These are phyloP conservation scores for Melieria omissa DNA, from an alignment of 2,888 invertebrate species.

Conservation along the genomic window DNA sequence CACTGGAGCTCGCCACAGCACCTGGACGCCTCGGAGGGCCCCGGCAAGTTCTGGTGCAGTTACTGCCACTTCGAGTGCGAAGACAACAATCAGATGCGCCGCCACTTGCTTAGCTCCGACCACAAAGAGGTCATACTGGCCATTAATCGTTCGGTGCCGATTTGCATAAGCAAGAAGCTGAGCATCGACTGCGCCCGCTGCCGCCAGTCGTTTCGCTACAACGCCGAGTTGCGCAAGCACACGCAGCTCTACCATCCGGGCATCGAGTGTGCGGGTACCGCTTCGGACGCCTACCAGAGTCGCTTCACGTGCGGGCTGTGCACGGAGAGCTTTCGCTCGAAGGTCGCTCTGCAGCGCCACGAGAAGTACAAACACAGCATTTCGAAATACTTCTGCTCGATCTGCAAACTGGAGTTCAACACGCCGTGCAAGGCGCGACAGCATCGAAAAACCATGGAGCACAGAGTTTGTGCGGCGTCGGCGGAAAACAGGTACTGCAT, in stretches of 20 bases:
- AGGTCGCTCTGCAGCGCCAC: conserved; percentile 76
- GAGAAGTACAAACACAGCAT: conserved; percentile 72
- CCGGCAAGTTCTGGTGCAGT: conserved; percentile 78
- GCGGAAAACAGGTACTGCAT: conserved; percentile 61
- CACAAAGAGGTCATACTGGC: conserved; percentile 80
- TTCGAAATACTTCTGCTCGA: conserved; percentile 74
- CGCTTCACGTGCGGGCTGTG: conserved; percentile 74
- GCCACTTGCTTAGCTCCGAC: conserved; percentile 74
- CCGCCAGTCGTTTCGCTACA: conserved; percentile 76
- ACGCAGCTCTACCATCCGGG: conserved; percentile 71
- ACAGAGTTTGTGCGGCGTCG: conserved; percentile 72
- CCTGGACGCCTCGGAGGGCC: conserved; percentile 62
- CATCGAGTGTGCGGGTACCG: conserved; percentile 68
- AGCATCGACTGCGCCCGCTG: conserved; percentile 77
- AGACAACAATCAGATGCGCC: conserved; percentile 74
- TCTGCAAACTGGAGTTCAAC: conserved; percentile 75
- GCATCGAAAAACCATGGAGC: conserved; percentile 75
- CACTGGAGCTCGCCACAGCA: conserved; percentile 81
- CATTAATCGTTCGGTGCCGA: conserved; percentile 84
- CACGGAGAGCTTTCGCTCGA: conserved; percentile 70
- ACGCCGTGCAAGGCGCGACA: conserved; percentile 72
- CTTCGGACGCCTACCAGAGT: conserved; percentile 75
- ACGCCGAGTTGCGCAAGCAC: conserved; percentile 74
- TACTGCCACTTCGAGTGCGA: conserved; percentile 79
- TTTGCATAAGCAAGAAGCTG: conserved; percentile 77